phyloP scores from a whole-genome alignment of 2,888 invertebrate species.

The Venustoraphidia nigricollis region DNA sequence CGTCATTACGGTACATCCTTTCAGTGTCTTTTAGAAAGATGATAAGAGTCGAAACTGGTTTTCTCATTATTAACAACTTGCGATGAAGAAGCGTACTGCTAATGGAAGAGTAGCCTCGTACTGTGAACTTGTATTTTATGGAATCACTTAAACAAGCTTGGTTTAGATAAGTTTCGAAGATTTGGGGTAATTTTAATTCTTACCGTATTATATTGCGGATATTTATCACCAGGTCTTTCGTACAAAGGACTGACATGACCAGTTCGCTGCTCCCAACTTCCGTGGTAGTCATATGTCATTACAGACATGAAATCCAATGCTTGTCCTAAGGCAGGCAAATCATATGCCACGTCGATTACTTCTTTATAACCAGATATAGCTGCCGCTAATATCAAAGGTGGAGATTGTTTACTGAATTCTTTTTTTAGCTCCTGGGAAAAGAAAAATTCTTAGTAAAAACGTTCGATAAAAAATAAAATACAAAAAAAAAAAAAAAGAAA shows the following conservation, averaged over 20 bases:
- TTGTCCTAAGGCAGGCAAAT: constrained; percentile 50
- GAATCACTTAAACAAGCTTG: too few relatives aligned
- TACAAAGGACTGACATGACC: constrained; percentile 71
- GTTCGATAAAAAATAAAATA: not conserved
- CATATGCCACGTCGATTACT: constrained; percentile 76
- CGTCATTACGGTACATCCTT: too few relatives aligned
- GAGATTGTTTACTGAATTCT: constrained; percentile 43
- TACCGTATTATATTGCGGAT: constrained; percentile 64
- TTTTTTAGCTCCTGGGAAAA: constrained; percentile 41
- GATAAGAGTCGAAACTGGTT: too few relatives aligned
- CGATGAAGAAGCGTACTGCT: too few relatives aligned
- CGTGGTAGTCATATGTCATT: constrained; percentile 82
- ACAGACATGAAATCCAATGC: constrained; percentile 66
- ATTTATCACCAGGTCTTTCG: constrained; percentile 44
- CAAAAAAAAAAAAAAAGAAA: not conserved
- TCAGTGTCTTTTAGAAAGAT: too few relatives aligned
- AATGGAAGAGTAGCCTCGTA: too few relatives aligned
- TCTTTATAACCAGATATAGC: constrained; percentile 83
- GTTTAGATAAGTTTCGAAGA: too few relatives aligned
- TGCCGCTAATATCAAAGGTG: constrained; percentile 60
- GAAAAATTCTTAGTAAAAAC: not conserved
- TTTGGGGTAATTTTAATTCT: constrained; percentile 20
- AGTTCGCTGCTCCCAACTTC: constrained; percentile 69
- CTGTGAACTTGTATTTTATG: too few relatives aligned
- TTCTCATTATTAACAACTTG: too few relatives aligned